phyloP scores from a whole-genome alignment of 2,797 vertebrate species.

The Scarus forsteni region DNA sequence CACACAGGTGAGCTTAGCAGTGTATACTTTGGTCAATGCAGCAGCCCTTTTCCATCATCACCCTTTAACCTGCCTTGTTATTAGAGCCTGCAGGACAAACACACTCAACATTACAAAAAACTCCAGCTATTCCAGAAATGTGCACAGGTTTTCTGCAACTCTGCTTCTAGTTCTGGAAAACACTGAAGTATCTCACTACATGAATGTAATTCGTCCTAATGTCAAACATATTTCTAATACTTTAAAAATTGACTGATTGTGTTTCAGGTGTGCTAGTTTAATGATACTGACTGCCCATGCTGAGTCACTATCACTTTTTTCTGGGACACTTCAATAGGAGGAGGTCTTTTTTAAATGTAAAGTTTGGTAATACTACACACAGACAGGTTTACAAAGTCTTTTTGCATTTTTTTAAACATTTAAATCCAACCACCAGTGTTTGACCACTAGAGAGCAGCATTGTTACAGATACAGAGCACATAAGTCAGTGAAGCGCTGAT shows the following conservation, averaged over 20 bases:
- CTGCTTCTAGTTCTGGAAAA: not conserved
- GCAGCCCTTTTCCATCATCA: not conserved
- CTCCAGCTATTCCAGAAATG: constrained; percentile 1
- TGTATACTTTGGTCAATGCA: not conserved
- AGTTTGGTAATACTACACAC: not conserved
- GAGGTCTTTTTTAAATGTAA: not conserved
- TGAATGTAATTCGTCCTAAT: too few species aligned
- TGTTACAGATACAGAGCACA: constrained; percentile 17
- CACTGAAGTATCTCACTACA: not conserved
- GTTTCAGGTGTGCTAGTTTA: not conserved
- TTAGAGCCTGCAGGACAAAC: not conserved
- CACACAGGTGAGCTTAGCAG: not conserved
- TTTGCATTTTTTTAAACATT: not conserved
- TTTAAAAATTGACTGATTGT: too few species aligned
- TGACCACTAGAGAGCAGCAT: constrained; percentile 66
- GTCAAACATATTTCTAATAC: too few species aligned
- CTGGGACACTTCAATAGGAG: not conserved
- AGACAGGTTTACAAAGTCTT: too few species aligned
- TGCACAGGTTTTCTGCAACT: not conserved
- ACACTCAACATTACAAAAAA: not conserved
- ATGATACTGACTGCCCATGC: not conserved
- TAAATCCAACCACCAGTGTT: constrained; percentile 18
- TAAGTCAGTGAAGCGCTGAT: not conserved
- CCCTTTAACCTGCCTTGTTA: not conserved
- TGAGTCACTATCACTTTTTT: not conserved